Evolutionary conservation across 2,888 invertebrate genomes (phyloP), one percentile per base, ranked within the genome.

Genomic region (Cosmopolites sordidus): DNA sequence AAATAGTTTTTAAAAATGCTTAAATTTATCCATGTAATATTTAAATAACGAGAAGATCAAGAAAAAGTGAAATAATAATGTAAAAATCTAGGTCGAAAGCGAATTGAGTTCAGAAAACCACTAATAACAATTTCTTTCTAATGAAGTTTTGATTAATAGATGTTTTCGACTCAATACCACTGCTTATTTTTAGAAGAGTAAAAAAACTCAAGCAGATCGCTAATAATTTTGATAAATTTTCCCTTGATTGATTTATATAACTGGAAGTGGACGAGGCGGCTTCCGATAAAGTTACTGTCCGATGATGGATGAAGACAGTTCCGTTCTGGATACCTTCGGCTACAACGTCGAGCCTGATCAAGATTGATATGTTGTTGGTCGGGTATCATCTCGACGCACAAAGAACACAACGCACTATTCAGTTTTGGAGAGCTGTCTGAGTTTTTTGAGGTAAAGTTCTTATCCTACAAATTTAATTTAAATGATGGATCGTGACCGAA

Each of bases 241-340:
- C 52, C 48, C 63, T 61, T 63, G 65, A 64, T 66, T 62, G 66
- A 66, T 65, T 66, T 63, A 66, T 66, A 65, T 63, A 64, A 64
- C 22, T 3, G 62, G 63, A 62, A 64, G 62, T 64, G 61, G 65
- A 64, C 64, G 60, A 57, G 62, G 53, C 60, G 56, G 56, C 57
- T 62, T 62, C 61, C 59, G 54, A 62, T 56, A 59, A 61, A 63
- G 59, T 63, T 64, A 63, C 51, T 60, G 60, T 54, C 43, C 56
- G 52, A 64, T 65, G 67, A 67, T 67, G 62, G 65, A 67, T 67
- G 64, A 56, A 51, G 51, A 54, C 55, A 60, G 47, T 60, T 60
- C 58, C 53, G 58, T 59, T 56, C 57, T 53, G 51, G 60, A 61
- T 61, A 63, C 60, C 62, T 62, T 62, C 62, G 29, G 44, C 41